Conservation (phyloP, 2,888 invertebrate genomes). For the Adelphocoris suturalis region DNA sequence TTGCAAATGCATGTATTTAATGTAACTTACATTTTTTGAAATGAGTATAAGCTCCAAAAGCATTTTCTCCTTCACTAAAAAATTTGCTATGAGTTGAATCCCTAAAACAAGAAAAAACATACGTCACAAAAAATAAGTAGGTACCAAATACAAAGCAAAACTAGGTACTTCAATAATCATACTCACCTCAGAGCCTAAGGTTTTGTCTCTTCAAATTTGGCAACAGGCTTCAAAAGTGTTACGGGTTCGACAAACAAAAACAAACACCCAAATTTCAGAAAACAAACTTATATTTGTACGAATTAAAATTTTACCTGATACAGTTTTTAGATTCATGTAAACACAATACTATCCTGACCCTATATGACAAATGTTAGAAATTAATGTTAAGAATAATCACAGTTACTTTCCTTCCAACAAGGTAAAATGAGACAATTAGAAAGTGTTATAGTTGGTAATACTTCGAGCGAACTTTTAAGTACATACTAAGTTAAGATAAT, state of each 20-base stretch:
- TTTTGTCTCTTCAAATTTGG: not conserved
- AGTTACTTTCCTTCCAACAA: constrained; percentile 37
- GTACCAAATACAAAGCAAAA: not conserved
- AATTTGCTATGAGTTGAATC: not conserved
- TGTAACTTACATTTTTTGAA: too few species aligned
- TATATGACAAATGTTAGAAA: constrained; percentile 25
- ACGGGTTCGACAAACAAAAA: not conserved
- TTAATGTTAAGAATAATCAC: constrained; percentile 59
- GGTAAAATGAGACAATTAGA: constrained; percentile 18
- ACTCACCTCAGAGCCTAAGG: not conserved
- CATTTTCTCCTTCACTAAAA: not conserved
- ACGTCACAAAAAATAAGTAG: not conserved
- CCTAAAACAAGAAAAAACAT: not conserved
- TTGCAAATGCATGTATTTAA: too few species aligned
- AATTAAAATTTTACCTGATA: constrained; percentile 37
- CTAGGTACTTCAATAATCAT: not conserved
- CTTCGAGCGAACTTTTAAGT: constrained; percentile 56
- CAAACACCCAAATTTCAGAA: not conserved
- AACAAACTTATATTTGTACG: constrained; percentile 56
- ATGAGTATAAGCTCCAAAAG: not conserved
- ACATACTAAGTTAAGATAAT: constrained; percentile 42
- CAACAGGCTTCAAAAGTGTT: too few species aligned
- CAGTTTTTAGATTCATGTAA: constrained; percentile 3
- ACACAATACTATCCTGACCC: constrained; percentile 1
- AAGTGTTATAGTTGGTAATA: constrained; percentile 37